These are phyloP conservation scores for Periphyllus acericola DNA, from an alignment of 2,888 invertebrate genomes.

Conservation along the genomic window DNA sequence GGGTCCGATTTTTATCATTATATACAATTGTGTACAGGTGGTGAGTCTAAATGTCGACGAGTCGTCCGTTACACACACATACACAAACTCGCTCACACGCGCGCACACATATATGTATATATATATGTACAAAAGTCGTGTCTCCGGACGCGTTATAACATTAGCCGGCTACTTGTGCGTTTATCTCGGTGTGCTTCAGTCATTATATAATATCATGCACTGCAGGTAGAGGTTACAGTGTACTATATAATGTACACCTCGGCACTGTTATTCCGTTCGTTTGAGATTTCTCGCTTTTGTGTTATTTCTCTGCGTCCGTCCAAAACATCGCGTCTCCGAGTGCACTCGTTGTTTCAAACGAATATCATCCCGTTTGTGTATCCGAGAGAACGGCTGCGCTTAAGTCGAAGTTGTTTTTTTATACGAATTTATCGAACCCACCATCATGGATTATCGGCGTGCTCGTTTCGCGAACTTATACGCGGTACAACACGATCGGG, in stretches of 20 bases:
- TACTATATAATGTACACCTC: neutral
- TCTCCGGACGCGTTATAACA: slow-evolving; percentile 40
- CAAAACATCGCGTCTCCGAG: too few relatives aligned
- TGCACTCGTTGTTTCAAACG: too few relatives aligned
- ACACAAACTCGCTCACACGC: too few relatives aligned
- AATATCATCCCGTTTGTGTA: too few relatives aligned
- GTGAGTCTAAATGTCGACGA: slow-evolving; percentile 56
- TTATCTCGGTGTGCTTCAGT: slow-evolving; percentile 12
- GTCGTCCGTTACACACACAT: slow-evolving; percentile 6
- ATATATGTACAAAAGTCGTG: neutral
- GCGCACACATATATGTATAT: too few relatives aligned
- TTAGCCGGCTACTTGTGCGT: slow-evolving; percentile 46
- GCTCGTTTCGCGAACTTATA: too few relatives aligned
- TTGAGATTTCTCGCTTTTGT: slow-evolving; percentile 4
- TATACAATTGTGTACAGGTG: slow-evolving; percentile 47
- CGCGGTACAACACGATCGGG: too few relatives aligned
- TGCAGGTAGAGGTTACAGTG: neutral
- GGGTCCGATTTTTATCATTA: slow-evolving; percentile 62
- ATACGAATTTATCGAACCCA: too few relatives aligned
- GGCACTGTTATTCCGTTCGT: neutral
- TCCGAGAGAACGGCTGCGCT: too few relatives aligned
- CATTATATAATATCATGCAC: neutral
- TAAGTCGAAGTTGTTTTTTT: too few relatives aligned
- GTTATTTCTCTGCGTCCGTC: neutral
- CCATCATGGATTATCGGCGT: too few relatives aligned